Evolutionary conservation across 1,140 invertebrate genomes (phyloP).

Genomic region (Trichonephila clavata): DNA sequence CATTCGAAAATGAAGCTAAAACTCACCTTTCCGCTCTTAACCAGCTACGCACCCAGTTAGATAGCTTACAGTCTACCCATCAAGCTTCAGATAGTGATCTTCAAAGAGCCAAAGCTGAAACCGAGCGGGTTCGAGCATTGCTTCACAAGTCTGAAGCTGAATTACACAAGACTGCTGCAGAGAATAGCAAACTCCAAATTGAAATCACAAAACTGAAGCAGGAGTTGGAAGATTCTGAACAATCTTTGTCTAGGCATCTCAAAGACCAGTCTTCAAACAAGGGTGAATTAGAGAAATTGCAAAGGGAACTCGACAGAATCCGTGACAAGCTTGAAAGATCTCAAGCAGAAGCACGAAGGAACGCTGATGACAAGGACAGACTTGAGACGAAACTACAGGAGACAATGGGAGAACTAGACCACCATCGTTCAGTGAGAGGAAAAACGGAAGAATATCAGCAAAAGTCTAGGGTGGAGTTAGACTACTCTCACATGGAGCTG

Average conservation of each 20-base stretch:
- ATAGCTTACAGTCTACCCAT: constrained; percentile 60
- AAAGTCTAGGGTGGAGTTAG: constrained; percentile 87
- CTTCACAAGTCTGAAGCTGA: constrained; percentile 78
- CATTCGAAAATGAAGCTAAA: constrained; percentile 79
- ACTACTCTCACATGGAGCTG: constrained; percentile 82
- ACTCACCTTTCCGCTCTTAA: constrained; percentile 59
- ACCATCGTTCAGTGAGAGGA: constrained; percentile 80
- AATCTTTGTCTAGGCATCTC: constrained; percentile 78
- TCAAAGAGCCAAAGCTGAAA: constrained; percentile 75
- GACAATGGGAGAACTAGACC: constrained; percentile 85
- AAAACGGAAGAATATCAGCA: constrained; percentile 80
- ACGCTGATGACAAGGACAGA: constrained; percentile 78
- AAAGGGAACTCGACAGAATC: constrained; percentile 88
- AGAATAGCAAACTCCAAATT: constrained; percentile 81
- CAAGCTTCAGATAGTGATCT: constrained; percentile 58
- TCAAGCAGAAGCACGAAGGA: constrained; percentile 83
- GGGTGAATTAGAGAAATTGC: constrained; percentile 86
- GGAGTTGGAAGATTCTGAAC: constrained; percentile 85
- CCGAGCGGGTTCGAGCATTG: constrained; percentile 77
- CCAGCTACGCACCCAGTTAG: constrained; percentile 63
- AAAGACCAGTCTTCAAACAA: constrained; percentile 76
- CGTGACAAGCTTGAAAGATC: constrained; percentile 88
- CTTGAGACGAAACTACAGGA: constrained; percentile 78
- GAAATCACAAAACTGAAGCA: constrained; percentile 91
- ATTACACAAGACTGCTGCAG: constrained; percentile 78